Evolutionary conservation across 2,113 vertebrate genomes (phyloP).

Genomic region (Antennarius striatus): DNA sequence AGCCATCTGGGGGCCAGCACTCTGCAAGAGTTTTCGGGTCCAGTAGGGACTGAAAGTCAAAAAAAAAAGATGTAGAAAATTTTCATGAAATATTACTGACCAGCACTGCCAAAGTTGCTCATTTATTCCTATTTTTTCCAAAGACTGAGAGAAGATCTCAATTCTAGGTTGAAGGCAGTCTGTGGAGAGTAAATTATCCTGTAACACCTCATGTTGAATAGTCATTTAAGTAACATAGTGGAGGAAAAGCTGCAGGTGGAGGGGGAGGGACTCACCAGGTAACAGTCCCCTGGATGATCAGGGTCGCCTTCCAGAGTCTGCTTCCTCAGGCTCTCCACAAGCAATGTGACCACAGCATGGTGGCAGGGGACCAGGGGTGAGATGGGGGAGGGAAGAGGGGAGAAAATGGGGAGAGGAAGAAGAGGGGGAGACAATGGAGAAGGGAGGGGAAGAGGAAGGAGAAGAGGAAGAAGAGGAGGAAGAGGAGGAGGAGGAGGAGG

Average conservation of each 20-base stretch:
- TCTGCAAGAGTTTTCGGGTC: slow-evolving; percentile 72
- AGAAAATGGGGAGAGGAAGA: not conserved
- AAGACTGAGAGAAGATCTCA: no score
- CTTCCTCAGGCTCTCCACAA: slow-evolving; percentile 84
- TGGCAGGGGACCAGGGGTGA: slow-evolving; percentile 19
- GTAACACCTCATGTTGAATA: not conserved
- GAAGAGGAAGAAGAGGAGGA: slow-evolving; percentile 44
- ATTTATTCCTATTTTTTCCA: no score
- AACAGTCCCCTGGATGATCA: slow-evolving; percentile 80
- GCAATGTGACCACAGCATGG: slow-evolving; percentile 85
- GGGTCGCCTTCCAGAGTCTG: slow-evolving; percentile 86
- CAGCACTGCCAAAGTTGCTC: no score
- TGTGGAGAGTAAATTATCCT: no score
- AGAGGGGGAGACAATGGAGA: not conserved
- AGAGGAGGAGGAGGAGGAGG: slow-evolving; percentile 14
- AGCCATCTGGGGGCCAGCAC: slow-evolving; percentile 81
- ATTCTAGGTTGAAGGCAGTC: no score
- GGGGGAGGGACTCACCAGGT: slow-evolving; percentile 81
- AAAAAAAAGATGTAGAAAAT: not conserved
- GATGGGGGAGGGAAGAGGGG: not conserved
- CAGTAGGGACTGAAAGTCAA: slow-evolving; percentile 73
- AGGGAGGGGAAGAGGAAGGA: slow-evolving; percentile 16
- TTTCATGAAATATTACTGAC: no score
- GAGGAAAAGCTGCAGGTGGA: not conserved
- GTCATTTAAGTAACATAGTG: not conserved